Conservation (phyloP, 2,797 vertebrate genomes). For the Tragopan temminckii region DNA sequence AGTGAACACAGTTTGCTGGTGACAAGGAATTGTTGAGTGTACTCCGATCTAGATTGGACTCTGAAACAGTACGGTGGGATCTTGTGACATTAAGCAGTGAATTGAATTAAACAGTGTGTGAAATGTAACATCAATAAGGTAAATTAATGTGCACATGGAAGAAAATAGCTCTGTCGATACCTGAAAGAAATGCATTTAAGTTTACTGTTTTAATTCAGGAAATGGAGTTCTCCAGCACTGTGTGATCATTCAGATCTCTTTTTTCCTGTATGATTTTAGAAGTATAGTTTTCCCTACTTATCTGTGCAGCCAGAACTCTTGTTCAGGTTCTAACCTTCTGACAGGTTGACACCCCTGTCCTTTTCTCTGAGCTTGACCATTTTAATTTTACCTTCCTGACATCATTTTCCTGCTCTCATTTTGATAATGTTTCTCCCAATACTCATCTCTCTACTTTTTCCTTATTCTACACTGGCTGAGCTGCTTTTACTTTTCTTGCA, state of each 20-base stretch:
- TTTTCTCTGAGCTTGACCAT: neutral
- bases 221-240: neutral
- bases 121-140: neutral
- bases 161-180: neutral
- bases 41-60: neutral
- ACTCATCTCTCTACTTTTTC: neutral
- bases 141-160: neutral
- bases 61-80: neutral
- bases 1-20: neutral
- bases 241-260: neutral
- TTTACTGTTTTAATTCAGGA: neutral
- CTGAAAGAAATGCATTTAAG: neutral
- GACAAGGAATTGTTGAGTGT: neutral
- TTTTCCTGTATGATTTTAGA: neutral
- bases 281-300: neutral
- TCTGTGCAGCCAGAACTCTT: neutral
- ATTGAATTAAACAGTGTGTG: neutral
- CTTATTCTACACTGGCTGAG: neutral
- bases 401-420: neutral
- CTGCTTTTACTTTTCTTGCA: neutral
- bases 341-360: neutral
- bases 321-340: neutral
- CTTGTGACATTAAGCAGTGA: neutral
- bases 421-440: neutral
- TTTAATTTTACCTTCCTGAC: neutral